Percentiles rank a stretch among this genome's conserved stretches.
Evolutionary conservation across 2,888 invertebrate genomes (phyloP).

Genomic region (Apotomis betuletana): DNA sequence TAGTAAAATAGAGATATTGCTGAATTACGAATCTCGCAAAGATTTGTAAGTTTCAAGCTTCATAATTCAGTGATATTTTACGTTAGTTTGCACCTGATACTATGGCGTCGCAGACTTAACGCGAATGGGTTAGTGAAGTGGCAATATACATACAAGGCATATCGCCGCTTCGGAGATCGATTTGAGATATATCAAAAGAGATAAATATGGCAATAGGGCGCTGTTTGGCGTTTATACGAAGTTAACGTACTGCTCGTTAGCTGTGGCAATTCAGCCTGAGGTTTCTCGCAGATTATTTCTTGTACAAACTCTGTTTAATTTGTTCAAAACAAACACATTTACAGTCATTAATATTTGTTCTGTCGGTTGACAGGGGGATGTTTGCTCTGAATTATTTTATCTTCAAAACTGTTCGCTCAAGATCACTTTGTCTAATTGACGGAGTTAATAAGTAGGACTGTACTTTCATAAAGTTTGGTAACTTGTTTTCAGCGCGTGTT

Average conservation of each 20-base stretch:
- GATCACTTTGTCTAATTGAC: slow-evolving; percentile 10
- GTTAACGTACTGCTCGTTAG: slow-evolving; percentile 16
- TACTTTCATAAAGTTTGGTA: not conserved
- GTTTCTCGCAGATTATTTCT: slow-evolving; percentile 37
- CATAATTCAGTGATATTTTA: no score
- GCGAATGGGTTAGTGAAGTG: no score
- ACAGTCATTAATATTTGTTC: slow-evolving; percentile 39
- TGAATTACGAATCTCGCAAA: no score
- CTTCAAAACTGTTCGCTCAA: slow-evolving; percentile 5
- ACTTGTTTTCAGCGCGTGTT: not conserved
- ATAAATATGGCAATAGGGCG: no score
- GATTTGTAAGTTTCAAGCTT: no score
- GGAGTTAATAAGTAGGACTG: not conserved
- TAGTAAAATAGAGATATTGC: no score
- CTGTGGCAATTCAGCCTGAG: not conserved
- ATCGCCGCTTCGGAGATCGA: no score
- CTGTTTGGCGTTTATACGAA: not conserved
- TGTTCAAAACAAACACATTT: slow-evolving; percentile 40
- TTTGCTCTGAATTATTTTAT: slow-evolving; percentile 19
- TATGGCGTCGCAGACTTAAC: no score
- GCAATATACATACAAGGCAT: no score
- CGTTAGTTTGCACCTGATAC: no score
- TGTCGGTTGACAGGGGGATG: slow-evolving; percentile 28
- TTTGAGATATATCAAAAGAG: no score
- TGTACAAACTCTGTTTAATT: slow-evolving; percentile 38